Base-by-base conservation (phyloP, 2,888 invertebrate species). In the Agrotis ipsilon region DNA sequence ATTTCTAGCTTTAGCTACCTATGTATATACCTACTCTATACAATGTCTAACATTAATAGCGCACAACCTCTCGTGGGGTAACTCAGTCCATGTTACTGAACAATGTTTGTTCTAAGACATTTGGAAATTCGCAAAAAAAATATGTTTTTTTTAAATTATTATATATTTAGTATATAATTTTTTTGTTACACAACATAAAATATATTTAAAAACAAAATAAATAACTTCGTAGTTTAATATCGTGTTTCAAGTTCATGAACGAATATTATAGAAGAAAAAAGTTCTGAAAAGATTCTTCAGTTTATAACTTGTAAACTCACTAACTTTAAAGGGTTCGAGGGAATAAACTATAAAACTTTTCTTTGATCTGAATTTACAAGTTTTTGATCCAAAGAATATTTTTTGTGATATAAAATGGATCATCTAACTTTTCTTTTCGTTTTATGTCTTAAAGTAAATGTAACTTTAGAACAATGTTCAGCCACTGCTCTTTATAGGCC, bases 291-390 rank as follows among this genome's bases (percentile, higher is more conserved):
- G 1, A 24, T 11, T 18, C 21, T 52, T 59, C 14, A n/a, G 1
- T 46, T 13, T 48, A 48, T 54, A 32, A 55, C 39, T 69, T 21
- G 21, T 45, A 9, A n/a, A 60, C 7, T 48, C n/a, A 54, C 11
- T 13, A 32, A 55, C 19, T 13, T 27, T 24, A 19, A 46, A 39
- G 11, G 5, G 18, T 43, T 6, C 27, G 45, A 2, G 21, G 9
- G 5, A 45, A 18, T 14, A 2, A 62, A 27, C 39, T 3, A 48
- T 51, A 71, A 39, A 61, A 27, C 39, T 43, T 55, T 55, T 6
- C 14, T 71, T 71, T 48, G 21, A 21, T 43, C 16, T n/a, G 9
- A 51, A 59, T 39, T 39, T 39, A 24, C 19, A 4, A 18, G n/a
- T 14, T 21, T 32, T 46, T 55, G 13, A 55, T 55, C 19, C 19